A percentile compares a stretch with the other conserved stretches of the same genome.
These are phyloP conservation scores for Calliopsis andreniformis DNA, from an alignment of 1,140 invertebrate genomes.

Conservation along the genomic window DNA sequence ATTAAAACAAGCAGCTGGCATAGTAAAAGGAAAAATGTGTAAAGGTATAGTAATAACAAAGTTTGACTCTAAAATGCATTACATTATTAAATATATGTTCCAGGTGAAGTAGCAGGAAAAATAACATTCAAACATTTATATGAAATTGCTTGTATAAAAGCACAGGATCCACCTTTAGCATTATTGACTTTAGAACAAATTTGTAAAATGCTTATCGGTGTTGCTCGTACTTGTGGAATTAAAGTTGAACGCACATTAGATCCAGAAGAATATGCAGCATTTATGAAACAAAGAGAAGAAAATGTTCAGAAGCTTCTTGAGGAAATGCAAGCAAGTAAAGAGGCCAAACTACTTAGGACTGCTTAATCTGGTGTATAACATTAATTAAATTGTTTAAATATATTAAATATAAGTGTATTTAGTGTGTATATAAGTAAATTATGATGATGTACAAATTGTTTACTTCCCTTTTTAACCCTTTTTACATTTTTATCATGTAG, in stretches of 20 bases:
- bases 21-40: constrained; percentile 83
- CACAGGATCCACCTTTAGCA: constrained; percentile 89
- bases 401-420: constrained; percentile 15
- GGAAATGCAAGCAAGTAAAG: constrained; percentile 91
- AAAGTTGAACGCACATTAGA: constrained; percentile 92
- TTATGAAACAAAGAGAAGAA: constrained; percentile 89
- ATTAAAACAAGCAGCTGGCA: constrained; percentile 97
- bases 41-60: constrained; percentile 21
- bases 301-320: constrained; percentile 89
- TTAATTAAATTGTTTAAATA: constrained; percentile 12
- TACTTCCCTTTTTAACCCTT: background rate
- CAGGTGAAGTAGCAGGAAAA: constrained; percentile 93
- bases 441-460: background rate
- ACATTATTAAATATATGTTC: constrained; percentile 60
- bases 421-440: background rate
- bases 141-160: constrained; percentile 98
- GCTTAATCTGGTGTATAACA: constrained; percentile 71
- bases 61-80: background rate
- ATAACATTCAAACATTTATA: constrained; percentile 98
- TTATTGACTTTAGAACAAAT: constrained; percentile 87
- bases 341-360: constrained; percentile 96
- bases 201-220: constrained; percentile 89
- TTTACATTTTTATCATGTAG: too few relatives aligned
- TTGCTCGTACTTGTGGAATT: constrained; percentile 91
- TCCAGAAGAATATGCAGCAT: constrained; percentile 90